These are phyloP conservation scores for Orgyia antiqua DNA, from an alignment of 2,888 invertebrate genomes.

Conservation along the genomic window DNA sequence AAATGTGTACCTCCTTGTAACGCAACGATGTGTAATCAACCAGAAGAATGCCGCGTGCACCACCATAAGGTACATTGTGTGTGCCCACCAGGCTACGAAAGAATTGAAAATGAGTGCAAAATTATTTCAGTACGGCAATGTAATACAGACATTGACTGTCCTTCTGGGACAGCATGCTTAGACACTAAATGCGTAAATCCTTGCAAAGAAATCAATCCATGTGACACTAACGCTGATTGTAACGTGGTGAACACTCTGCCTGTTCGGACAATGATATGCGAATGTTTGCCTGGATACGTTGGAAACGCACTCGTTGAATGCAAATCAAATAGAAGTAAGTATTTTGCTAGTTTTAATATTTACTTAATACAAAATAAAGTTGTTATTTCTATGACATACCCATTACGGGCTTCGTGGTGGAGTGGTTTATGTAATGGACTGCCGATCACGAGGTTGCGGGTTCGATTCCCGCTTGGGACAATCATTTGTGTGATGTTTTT, in stretches of 20 bases:
- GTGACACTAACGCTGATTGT: slow-evolving; percentile 88
- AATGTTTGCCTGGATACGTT: slow-evolving; percentile 90
- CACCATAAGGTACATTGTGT: slow-evolving; percentile 88
- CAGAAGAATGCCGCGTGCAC: slow-evolving; percentile 86
- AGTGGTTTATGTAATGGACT: no score
- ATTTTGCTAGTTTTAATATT: no score
- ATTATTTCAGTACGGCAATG: slow-evolving; percentile 81
- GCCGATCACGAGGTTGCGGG: no score
- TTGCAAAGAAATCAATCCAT: slow-evolving; percentile 87
- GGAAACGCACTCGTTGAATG: slow-evolving; percentile 93
- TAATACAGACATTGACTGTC: slow-evolving; percentile 88
- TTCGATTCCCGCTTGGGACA: no score
- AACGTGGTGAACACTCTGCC: slow-evolving; percentile 88
- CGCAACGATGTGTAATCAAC: slow-evolving; percentile 82
- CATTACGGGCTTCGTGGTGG: no score
- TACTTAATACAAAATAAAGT: no score
- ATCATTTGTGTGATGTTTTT: no score
- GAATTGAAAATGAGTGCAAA: slow-evolving; percentile 80
- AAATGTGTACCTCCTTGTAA: slow-evolving; percentile 89
- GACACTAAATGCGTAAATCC: slow-evolving; percentile 90
- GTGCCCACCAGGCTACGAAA: slow-evolving; percentile 87
- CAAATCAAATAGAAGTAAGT: slow-evolving; percentile 83
- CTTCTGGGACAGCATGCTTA: slow-evolving; percentile 89
- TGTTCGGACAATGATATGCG: slow-evolving; percentile 92
- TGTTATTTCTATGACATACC: no score